phyloP scores from a whole-genome alignment of 2,888 invertebrate genomes.

The Ectobius pallidus region DNA sequence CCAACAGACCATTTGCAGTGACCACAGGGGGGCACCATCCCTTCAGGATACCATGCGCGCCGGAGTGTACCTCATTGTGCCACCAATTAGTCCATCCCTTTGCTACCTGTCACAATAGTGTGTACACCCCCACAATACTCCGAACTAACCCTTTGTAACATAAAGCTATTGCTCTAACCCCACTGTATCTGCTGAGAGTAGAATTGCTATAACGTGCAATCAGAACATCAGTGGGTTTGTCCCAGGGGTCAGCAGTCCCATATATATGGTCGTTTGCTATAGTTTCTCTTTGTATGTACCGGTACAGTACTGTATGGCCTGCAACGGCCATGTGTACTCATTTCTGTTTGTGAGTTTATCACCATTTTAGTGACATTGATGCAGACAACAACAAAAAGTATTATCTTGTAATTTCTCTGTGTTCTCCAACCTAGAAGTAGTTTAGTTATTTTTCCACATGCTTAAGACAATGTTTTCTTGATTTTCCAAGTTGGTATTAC shows the following conservation, averaged over 20 bases:
- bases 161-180: not conserved
- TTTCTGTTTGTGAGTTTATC: too few relatives aligned
- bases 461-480: too few relatives aligned
- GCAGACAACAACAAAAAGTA: too few relatives aligned
- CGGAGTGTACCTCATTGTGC: slow-evolving; percentile 18
- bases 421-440: too few relatives aligned
- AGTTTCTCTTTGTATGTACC: too few relatives aligned
- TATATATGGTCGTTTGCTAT: not conserved
- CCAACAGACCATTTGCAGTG: not conserved
- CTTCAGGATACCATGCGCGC: not conserved
- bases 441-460: too few relatives aligned
- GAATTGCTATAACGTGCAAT: not conserved
- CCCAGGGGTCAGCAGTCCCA: not conserved
- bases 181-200: not conserved
- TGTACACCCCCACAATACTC: slow-evolving; percentile 3
- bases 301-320: too few relatives aligned
- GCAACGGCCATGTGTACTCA: too few relatives aligned
- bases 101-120: slow-evolving; percentile 16
- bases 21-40: slow-evolving; percentile 1
- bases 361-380: too few relatives aligned
- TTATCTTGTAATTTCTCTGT: too few relatives aligned
- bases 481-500: too few relatives aligned
- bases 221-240: not conserved
- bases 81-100: slow-evolving; percentile 26
- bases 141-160: slow-evolving; percentile 1